Evolutionary conservation across 2,113 vertebrate genomes (phyloP).

Genomic region (Cyprinodon variegatus): DNA sequence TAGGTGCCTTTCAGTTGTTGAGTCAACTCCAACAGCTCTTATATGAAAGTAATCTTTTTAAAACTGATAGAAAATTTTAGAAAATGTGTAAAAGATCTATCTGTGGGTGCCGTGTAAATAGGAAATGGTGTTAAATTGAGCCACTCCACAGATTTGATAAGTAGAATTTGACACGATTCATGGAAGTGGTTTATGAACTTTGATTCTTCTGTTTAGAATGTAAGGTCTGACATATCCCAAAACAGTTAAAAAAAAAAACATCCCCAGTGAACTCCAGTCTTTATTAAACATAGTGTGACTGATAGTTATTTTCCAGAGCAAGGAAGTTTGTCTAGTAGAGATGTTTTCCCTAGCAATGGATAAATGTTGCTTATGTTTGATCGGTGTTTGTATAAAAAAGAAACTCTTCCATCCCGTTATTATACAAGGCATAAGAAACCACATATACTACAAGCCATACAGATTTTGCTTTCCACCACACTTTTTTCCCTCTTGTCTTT

Average conservation of each 20-base stretch:
- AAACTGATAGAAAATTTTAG: no score
- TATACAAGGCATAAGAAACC: constrained; percentile 12
- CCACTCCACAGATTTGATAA: neutral
- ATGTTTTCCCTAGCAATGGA: neutral
- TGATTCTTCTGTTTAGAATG: neutral
- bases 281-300: neutral
- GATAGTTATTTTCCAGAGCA: neutral
- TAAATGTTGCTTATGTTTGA: neutral
- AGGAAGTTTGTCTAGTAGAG: neutral
- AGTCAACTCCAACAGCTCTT: no score
- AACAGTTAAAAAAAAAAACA: neutral
- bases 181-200: neutral
- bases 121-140: neutral
- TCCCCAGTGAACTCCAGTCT: neutral
- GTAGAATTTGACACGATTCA: neutral
- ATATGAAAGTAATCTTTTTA: no score
- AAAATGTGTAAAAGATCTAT: neutral
- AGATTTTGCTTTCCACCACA: constrained; percentile 27
- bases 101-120: neutral
- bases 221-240: neutral
- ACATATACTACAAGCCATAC: constrained; percentile 20
- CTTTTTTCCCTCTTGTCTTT: constrained; percentile 15
- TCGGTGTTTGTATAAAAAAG: constrained; percentile 12
- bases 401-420: constrained; percentile 9
- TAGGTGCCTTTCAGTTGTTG: no score